Evolutionary conservation across 2,113 vertebrate genomes (phyloP).

Genomic region (Eulacestoma nigropectus): DNA sequence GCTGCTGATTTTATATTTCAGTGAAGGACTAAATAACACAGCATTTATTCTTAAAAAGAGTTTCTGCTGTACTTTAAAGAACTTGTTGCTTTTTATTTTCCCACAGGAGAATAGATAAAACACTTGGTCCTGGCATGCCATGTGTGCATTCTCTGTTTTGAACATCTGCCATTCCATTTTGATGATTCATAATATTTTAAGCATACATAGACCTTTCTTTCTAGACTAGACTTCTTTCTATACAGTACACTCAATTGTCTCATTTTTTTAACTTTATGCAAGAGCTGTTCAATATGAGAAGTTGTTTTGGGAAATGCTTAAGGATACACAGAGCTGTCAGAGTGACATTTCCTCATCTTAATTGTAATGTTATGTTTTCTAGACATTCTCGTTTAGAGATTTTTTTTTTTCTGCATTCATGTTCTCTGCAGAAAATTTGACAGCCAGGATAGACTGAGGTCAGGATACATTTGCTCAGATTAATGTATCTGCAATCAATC

Average conservation of each 20-base stretch:
- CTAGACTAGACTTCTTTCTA: not conserved
- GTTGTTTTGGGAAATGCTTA: not conserved
- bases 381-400: not conserved
- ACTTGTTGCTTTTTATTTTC: not conserved
- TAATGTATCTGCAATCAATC: not conserved
- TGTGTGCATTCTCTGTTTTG: not conserved
- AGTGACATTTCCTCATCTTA: not conserved
- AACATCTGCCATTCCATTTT: not conserved
- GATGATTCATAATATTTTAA: not conserved
- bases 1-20: not conserved
- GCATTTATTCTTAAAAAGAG: not conserved
- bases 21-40: not conserved
- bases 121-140: not conserved
- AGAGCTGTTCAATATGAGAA: not conserved
- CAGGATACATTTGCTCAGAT: not conserved
- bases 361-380: not conserved
- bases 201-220: not conserved
- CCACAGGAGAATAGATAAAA: not conserved
- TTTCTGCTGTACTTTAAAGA: not conserved
- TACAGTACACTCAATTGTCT: not conserved
- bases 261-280: not conserved
- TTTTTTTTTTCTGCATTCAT: not conserved
- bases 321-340: not conserved
- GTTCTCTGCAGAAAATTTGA: not conserved
- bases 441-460: not conserved